Evolutionary conservation across 2,113 vertebrate species (phyloP).

Genomic region (Lophura nycthemera): DNA sequence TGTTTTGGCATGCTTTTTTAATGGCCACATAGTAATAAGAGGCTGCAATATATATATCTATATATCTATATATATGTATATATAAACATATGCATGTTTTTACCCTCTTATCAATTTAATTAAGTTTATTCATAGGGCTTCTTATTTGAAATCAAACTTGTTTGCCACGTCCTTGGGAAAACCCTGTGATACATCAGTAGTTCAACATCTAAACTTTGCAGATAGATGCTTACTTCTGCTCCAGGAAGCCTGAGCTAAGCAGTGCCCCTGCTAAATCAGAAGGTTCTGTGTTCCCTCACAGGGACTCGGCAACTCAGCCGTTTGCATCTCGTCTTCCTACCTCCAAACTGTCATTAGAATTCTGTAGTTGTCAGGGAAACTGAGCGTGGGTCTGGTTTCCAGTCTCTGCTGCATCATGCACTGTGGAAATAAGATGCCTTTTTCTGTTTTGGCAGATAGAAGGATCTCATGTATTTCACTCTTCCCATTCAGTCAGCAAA

Average conservation of each 20-base stretch:
- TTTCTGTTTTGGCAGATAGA: accelerated
- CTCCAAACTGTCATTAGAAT: accelerated
- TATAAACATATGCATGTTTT: not conserved
- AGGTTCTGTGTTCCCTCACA: not conserved
- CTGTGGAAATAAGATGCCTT: not conserved
- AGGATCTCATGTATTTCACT: accelerated
- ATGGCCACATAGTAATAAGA: not conserved
- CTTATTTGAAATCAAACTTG: not conserved
- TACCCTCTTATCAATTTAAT: not conserved
- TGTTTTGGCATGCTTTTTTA: not conserved
- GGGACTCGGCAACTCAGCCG: too few species aligned
- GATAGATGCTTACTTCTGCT: not conserved
- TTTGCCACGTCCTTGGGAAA: not conserved
- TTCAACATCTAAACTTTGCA: not conserved
- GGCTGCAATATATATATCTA: not conserved
- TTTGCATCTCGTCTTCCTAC: accelerated
- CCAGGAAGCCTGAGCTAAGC: not conserved
- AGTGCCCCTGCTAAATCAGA: not conserved
- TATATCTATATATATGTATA: too few species aligned
- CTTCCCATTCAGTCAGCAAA: not conserved
- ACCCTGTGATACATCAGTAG: not conserved
- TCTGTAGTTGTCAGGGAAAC: not conserved
- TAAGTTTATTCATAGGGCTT: not conserved
- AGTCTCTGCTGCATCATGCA: not conserved
- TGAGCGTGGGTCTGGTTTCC: not conserved